These are phyloP conservation scores for Poeciliopsis presidionis DNA, from an alignment of 2,797 vertebrate species.

Conservation along the genomic window DNA sequence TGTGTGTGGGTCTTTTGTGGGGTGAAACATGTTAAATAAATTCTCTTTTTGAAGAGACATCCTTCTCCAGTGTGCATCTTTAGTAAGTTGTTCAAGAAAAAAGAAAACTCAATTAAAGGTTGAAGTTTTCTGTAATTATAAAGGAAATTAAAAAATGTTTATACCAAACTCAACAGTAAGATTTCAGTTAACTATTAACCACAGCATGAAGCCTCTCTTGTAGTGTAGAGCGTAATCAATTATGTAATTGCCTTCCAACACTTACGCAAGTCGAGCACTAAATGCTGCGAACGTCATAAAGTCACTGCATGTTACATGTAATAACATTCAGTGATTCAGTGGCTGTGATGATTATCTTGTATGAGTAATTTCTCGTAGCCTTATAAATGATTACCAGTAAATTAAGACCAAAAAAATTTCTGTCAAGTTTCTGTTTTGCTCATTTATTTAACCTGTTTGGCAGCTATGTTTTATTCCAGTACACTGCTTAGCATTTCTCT, in stretches of 20 bases:
- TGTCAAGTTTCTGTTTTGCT: not conserved
- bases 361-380: not conserved
- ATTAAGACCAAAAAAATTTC: not conserved
- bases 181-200: not conserved
- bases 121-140: not conserved
- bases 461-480: not conserved
- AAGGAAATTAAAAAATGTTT: not conserved
- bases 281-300: not conserved
- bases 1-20: not conserved
- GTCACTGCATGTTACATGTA: not conserved
- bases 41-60: slow-evolving; percentile 19
- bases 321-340: not conserved
- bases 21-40: slow-evolving; percentile 40
- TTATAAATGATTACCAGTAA: not conserved
- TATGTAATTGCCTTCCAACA: not conserved
- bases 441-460: not conserved
- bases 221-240: not conserved
- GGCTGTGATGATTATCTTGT: not conserved
- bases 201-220: not conserved
- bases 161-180: not conserved
- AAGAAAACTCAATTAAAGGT: not conserved
- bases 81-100: not conserved
- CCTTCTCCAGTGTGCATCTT: not conserved
- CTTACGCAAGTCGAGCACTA: not conserved
- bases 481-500: not conserved